These are phyloP conservation scores for Gryon sp. DNA, from an alignment of 1,140 invertebrate genomes.

Conservation along the genomic window DNA sequence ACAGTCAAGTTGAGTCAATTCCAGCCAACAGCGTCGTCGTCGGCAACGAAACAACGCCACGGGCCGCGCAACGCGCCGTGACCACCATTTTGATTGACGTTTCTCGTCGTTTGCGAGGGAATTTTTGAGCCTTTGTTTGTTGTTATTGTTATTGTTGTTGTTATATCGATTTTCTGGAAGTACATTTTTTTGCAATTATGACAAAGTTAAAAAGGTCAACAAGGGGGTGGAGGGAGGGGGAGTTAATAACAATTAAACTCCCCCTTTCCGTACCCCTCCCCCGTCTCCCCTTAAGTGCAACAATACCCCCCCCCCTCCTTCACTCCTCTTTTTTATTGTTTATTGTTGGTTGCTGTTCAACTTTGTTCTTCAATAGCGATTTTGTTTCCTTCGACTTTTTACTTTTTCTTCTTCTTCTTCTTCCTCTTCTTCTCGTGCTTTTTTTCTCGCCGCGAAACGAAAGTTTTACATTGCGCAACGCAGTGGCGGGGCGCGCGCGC, in stretches of 20 bases:
- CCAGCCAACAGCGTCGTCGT: neutral
- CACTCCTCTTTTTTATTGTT: no score
- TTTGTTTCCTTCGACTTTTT: slow-evolving; percentile 3
- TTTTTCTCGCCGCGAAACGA: slow-evolving; percentile 64
- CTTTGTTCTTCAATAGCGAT: no score
- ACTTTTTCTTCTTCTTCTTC: slow-evolving; percentile 25
- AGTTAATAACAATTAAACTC: no score
- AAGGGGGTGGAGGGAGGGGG: no score
- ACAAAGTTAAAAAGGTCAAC: no score
- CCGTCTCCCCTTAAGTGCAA: no score
- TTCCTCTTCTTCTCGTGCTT: slow-evolving; percentile 26
- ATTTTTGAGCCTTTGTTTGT: slow-evolving; percentile 37
- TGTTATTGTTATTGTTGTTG: no score
- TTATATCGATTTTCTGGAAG: no score
- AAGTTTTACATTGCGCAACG: slow-evolving; percentile 76
- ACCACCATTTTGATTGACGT: slow-evolving; percentile 74
- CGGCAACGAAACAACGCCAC: neutral
- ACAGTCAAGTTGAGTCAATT: neutral
- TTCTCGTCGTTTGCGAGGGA: slow-evolving; percentile 64
- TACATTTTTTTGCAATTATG: no score
- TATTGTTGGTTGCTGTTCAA: no score
- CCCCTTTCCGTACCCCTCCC: no score
- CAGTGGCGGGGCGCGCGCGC: slow-evolving; percentile 56
- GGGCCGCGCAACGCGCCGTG: slow-evolving; percentile 41
- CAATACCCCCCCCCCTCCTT: no score